Conservation (phyloP, 2,888 invertebrate species). For the Zelleria hepariella region DNA sequence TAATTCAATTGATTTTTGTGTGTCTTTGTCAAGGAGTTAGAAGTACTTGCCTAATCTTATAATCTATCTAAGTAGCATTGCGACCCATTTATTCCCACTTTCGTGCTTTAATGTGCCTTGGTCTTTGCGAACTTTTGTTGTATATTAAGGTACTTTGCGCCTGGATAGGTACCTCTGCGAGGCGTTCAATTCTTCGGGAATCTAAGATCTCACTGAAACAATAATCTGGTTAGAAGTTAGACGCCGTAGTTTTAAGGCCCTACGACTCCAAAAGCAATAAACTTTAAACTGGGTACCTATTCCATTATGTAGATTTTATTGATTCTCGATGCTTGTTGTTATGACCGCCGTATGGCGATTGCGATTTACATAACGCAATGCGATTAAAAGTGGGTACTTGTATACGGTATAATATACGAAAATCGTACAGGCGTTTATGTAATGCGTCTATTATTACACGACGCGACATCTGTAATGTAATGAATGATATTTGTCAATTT, state of each 20-base stretch:
- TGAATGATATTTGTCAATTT: background rate
- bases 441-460: background rate
- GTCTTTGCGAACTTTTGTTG: background rate
- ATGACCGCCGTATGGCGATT: background rate
- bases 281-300: background rate
- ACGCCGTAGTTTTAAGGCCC: background rate
- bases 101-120: background rate
- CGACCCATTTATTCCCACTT: too few relatives aligned
- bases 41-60: too few relatives aligned
- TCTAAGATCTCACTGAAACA: too few relatives aligned
- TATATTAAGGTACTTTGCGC: too few relatives aligned
- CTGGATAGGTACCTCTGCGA: too few relatives aligned
- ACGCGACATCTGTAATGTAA: background rate
- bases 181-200: too few relatives aligned
- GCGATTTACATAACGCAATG: background rate
- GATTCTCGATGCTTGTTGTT: background rate
- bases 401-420: background rate
- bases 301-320: background rate
- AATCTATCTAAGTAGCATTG: too few relatives aligned
- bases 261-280: background rate
- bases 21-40: background rate
- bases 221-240: background rate
- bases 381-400: background rate
- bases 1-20: slow-evolving; percentile 3
- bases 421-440: background rate